Evolutionary conservation across 1,140 invertebrate genomes (phyloP), one percentile per base, ranked within the genome.

Genomic region (Oncopodura yosiiana): DNA sequence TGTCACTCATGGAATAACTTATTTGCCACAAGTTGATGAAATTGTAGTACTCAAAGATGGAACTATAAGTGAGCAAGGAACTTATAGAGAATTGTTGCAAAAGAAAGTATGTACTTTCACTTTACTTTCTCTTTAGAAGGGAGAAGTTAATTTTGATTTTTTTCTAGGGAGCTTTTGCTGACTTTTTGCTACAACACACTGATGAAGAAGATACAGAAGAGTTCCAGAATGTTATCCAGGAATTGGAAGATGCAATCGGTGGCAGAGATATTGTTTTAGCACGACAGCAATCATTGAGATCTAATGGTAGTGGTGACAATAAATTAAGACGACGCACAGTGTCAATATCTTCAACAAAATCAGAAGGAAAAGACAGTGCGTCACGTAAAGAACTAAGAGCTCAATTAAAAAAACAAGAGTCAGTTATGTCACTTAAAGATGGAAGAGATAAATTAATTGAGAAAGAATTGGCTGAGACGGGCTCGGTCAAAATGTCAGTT

Each of bases 41-140:
- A 76, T 77, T 38, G 58, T 75, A 19, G 73, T 75, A 1, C 50
- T 77, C 30, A 69, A 69, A 30, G 66, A 76, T 58, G 75, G 74
- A n/a, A 44, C 65, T 36, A 64, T 76, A 4, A 68, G 69, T 26
- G 74, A 75, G 61, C 60, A 61, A 14, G 74, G 74, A n/a, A 68
- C 70, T 2, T 75, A 70, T 53, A 53, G 68, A 43, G 68, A 75
- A 53, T 48, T 69, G 9, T 45, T 69, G n/a, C 42, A 58, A 2
- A 62, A 54, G 34, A 67, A 67, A 32, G 59, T 50, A 21, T 58
- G 65, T 0, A 70, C 72, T 66, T 65, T 27, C 18, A 37, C 14
- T 60, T n/a, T 24, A 48, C 26, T 29, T 56, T 43, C 27, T 56
- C n/a, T 91, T 64, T 65, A 59, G 9, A 14, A 44, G 39, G 42